phyloP scores from a whole-genome alignment of 2,888 invertebrate genomes.

The Thumatha senex region DNA sequence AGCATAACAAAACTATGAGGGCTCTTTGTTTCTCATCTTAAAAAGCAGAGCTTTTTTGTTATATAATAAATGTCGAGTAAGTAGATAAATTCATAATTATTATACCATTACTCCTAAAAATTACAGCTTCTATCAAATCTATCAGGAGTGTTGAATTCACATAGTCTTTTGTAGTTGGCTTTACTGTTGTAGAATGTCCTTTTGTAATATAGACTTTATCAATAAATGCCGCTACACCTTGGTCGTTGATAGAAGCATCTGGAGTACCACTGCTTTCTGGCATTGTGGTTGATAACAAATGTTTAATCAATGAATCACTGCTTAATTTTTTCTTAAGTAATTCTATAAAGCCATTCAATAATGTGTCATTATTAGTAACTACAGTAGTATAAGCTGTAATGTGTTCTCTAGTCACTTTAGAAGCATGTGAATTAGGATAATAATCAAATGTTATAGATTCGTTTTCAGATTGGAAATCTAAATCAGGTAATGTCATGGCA shows the following conservation, averaged over 20 bases:
- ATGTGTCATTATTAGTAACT: slow-evolving; percentile 29
- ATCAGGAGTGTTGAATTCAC: slow-evolving; percentile 72
- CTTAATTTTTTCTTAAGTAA: slow-evolving; percentile 66
- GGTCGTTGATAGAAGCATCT: slow-evolving; percentile 54
- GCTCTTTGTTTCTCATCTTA: no score
- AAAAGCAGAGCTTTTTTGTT: no score
- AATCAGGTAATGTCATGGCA: neutral
- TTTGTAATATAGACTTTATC: slow-evolving; percentile 66
- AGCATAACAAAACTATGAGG: no score
- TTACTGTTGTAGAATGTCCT: slow-evolving; percentile 47
- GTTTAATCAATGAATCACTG: slow-evolving; percentile 62
- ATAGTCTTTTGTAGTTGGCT: slow-evolving; percentile 49
- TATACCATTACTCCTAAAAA: slow-evolving; percentile 68
- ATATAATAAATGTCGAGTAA: no score
- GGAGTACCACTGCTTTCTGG: slow-evolving; percentile 30
- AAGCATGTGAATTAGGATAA: slow-evolving; percentile 56
- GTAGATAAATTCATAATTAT: neutral
- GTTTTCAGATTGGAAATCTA: slow-evolving; percentile 1
- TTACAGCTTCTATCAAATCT: slow-evolving; percentile 74
- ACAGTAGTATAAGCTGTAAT: slow-evolving; percentile 49
- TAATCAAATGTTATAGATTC: slow-evolving; percentile 50
- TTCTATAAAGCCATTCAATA: slow-evolving; percentile 66
- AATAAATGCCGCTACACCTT: slow-evolving; percentile 63
- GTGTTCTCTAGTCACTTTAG: slow-evolving; percentile 34
- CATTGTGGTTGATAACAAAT: slow-evolving; percentile 49